A percentile compares a stretch with the other conserved stretches of the same genome.
Evolutionary conservation across 1,140 invertebrate species (phyloP).

Genomic region (Trachelipus rathkii): DNA sequence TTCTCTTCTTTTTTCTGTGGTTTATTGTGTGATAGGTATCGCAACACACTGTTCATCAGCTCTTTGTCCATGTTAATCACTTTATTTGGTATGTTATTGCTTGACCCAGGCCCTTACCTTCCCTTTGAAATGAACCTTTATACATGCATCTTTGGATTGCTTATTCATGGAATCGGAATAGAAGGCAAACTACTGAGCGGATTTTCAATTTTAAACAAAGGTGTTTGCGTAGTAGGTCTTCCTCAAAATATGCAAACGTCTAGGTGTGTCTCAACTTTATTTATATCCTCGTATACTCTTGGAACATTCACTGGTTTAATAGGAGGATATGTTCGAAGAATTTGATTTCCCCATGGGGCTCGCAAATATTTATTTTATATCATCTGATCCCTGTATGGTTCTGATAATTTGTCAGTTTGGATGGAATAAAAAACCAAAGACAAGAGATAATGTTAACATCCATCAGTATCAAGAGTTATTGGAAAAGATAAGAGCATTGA

Average conservation of each 20-base stretch:
- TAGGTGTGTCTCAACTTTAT: constrained; percentile 74
- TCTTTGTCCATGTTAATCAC: constrained; percentile 62
- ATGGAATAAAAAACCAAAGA: too few relatives aligned
- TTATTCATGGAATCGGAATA: constrained; percentile 72
- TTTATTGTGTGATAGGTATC: constrained; percentile 66
- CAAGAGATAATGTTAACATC: too few relatives aligned
- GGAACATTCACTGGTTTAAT: constrained; percentile 78
- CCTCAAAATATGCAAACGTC: constrained; percentile 76
- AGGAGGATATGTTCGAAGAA: constrained; percentile 66
- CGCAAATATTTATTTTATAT: not conserved
- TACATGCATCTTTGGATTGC: constrained; percentile 61
- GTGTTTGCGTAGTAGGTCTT: constrained; percentile 65
- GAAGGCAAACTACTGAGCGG: constrained; percentile 75
- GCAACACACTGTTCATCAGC: constrained; percentile 64
- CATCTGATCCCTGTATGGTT: not conserved
- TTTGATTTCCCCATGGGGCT: constrained; percentile 65
- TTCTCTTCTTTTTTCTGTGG: constrained; percentile 74
- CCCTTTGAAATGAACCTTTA: constrained; percentile 26
- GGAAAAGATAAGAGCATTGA: too few relatives aligned
- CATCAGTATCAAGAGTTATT: too few relatives aligned
- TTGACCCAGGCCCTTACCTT: constrained; percentile 59
- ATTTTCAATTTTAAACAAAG: constrained; percentile 74
- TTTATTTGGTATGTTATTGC: constrained; percentile 61
- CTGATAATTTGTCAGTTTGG: too few relatives aligned
- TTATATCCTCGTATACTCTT: constrained; percentile 78